Base-by-base conservation (phyloP, 2,888 invertebrate species). In the Cyclophora albipunctata region DNA sequence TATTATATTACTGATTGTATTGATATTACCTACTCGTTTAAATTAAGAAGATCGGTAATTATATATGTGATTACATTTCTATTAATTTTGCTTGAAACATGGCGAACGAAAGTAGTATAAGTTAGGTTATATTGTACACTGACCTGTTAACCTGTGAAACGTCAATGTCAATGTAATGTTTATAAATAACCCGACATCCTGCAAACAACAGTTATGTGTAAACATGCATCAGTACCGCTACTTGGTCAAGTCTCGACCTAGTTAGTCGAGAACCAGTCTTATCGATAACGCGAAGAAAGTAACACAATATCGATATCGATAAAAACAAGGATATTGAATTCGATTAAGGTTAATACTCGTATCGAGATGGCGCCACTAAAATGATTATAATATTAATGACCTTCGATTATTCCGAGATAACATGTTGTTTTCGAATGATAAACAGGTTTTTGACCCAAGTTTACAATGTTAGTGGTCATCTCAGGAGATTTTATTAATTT, bases 161-260 rank as follows among this genome's bases (percentile, higher is more conserved):
- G 20, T 20, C 20, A 20, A 20, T 20, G 20, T 20, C 20, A 20
- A 20, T 20, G 20, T 20, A 51, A 41, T 44, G 47, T 46, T 45
- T 53, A 48, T 49, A 49, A 48, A 46, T 50, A 50, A 46, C 48
- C 40, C 40, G 47, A 53, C 51, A 50, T 52, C 51, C 51, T 55
- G 50, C 46, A 46, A 48, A 53, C 37, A 49, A 66, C 67, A 62
- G 64, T 64, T 67, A 67, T 45, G 55, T 55, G 51, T 55, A 62
- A 63, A 67, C 55, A 67, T 71, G 69, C 69, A 69, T 62, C 46
- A 50, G 54, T 65, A 68, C 75, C 75, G 75, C 67, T 77, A 73
- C 46, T 50, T 49, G 64, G 53, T 60, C 20, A 20, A 2, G 20
- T 20, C 52, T 54, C 48, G 52, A 55, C 53, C 56, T 53, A 52